Conservation (phyloP, 2,113 vertebrate genomes). For the Brachyhypopomus gauderio region DNA sequence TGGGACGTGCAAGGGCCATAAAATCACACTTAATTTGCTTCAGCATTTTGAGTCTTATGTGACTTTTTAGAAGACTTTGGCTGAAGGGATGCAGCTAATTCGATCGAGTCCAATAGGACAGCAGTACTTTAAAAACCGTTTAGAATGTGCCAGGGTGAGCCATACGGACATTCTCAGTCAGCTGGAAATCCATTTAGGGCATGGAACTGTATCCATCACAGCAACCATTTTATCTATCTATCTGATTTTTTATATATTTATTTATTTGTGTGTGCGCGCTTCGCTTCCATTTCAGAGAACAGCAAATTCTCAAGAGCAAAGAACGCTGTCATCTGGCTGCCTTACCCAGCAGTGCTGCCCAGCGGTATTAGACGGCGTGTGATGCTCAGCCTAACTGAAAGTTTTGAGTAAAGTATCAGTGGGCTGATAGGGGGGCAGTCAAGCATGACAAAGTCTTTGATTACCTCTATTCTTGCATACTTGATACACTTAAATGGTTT, state of each 20-base stretch:
- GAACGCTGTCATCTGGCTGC: neutral
- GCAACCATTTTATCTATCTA: neutral
- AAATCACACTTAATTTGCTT: neutral
- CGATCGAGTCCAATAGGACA: neutral
- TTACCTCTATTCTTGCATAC: no score
- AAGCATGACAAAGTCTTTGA: no score
- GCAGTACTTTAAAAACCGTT: neutral
- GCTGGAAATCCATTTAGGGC: conserved; percentile 8
- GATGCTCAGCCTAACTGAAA: neutral
- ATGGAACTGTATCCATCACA: neutral
- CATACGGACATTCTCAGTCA: neutral
- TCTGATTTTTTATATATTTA: no score
- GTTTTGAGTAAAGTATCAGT: neutral
- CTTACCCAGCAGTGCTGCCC: neutral
- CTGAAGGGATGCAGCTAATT: neutral
- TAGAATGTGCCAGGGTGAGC: neutral
- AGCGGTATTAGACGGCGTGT: neutral
- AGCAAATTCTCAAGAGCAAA: neutral
- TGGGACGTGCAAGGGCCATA: neutral
- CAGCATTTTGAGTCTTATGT: no score
- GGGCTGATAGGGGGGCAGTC: neutral
- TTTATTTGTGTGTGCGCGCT: neutral
- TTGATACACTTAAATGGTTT: no score
- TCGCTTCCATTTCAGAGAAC: neutral
- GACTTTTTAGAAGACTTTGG: neutral